A percentile compares a stretch with the other conserved stretches of the same genome.
Evolutionary conservation across 2,113 vertebrate species (phyloP).

Genomic region (Rhinoderma darwinii): DNA sequence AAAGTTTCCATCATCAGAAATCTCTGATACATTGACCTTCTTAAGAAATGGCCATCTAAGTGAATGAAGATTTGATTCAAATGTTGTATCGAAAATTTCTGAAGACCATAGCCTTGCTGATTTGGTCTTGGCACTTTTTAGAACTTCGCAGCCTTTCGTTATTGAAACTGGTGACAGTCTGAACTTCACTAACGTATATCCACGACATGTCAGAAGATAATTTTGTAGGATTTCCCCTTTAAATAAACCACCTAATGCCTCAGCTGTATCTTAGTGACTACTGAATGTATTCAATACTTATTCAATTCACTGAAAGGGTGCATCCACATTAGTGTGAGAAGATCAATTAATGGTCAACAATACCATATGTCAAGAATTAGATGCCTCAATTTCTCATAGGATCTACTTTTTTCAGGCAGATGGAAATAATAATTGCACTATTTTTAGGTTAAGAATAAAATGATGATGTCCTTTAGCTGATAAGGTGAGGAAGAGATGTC

Average conservation of each 20-base stretch:
- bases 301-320: neutral
- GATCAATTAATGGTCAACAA: neutral
- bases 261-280: neutral
- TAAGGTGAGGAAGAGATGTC: neutral
- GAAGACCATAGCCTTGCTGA: neutral
- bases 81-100: neutral
- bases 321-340: neutral
- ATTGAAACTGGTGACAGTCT: neutral
- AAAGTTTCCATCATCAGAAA: neutral
- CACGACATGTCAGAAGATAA: neutral
- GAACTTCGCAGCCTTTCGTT: neutral
- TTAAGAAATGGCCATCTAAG: neutral
- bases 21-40: neutral
- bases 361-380: neutral
- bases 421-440: neutral
- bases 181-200: neutral
- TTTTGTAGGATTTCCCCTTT: neutral
- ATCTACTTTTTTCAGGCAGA: neutral
- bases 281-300: neutral
- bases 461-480: neutral
- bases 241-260: neutral
- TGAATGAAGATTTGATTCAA: too few species aligned
- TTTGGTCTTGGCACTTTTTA: neutral
- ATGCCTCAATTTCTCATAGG: neutral
- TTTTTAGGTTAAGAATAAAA: neutral